Evolutionary conservation across 1,140 invertebrate species (phyloP).

Genomic region (Lethrus apterus): DNA sequence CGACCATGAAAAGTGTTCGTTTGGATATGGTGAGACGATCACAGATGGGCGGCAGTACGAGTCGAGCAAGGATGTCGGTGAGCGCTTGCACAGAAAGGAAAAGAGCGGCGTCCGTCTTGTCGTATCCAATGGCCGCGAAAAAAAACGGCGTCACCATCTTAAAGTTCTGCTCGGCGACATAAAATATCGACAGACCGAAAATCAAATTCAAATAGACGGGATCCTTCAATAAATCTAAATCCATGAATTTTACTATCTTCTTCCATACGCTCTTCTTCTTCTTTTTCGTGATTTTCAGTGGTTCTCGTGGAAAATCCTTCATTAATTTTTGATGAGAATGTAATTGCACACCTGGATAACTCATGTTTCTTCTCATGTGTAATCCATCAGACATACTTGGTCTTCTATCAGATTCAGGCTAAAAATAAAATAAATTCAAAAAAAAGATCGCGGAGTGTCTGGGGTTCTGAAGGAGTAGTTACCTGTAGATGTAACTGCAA

Average conservation of each 20-base stretch:
- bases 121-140: conserved; percentile 56
- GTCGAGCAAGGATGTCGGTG: conserved; percentile 60
- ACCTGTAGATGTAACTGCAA: conserved; percentile 57
- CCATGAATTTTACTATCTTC: conserved; percentile 36
- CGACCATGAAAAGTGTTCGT: conserved; percentile 60
- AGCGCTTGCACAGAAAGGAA: conserved; percentile 65
- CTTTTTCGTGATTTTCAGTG: conserved; percentile 23
- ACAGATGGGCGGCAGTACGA: conserved; percentile 63
- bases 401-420: conserved; percentile 19
- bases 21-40: conserved; percentile 57
- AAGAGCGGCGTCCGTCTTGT: conserved; percentile 56
- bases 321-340: conserved; percentile 30
- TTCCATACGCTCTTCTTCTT: conserved; percentile 33
- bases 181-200: conserved; percentile 62
- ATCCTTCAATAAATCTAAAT: conserved; percentile 37
- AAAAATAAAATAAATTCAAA: background rate
- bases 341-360: conserved; percentile 37
- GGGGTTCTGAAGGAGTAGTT: conserved; percentile 29
- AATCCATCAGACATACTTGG: conserved; percentile 20
- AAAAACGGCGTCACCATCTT: conserved; percentile 70
- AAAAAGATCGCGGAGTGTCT: conserved; percentile 3
- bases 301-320: conserved; percentile 23
- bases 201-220: conserved; percentile 64
- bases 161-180: conserved; percentile 66
- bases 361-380: conserved; percentile 35